These are phyloP conservation scores for Brachylomia viminalis DNA, from an alignment of 2,888 invertebrate genomes.

Conservation along the genomic window DNA sequence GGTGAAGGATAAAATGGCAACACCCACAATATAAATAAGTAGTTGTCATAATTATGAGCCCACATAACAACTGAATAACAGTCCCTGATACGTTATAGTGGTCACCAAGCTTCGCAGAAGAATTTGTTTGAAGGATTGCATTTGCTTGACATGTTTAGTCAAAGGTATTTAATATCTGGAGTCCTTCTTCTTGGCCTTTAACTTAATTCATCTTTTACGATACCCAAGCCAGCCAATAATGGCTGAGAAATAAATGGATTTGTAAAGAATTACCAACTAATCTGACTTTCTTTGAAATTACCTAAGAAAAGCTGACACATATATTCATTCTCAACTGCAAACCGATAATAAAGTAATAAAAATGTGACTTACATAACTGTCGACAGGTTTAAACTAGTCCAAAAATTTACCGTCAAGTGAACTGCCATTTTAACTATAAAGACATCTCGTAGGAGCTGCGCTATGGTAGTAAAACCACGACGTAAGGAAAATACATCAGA, in stretches of 20 bases:
- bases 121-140: no score
- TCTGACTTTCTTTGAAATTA: background rate
- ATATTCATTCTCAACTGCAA: constrained; percentile 31
- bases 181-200: no score
- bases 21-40: background rate
- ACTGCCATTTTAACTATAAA: constrained; percentile 62
- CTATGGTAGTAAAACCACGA: constrained; percentile 45
- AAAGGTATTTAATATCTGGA: background rate
- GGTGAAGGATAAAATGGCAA: background rate
- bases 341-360: constrained; percentile 64
- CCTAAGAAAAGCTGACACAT: constrained; percentile 28
- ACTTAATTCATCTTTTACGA: no score
- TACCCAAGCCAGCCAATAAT: background rate
- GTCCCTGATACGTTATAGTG: background rate
- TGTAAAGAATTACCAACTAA: constrained; percentile 4
- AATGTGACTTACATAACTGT: constrained; percentile 58
- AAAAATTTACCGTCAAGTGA: constrained; percentile 64
- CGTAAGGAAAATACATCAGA: constrained; percentile 16
- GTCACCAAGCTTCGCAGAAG: background rate
- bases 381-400: constrained; percentile 65
- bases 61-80: no score
- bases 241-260: background rate
- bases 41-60: no score
- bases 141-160: background rate
- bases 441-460: constrained; percentile 48